Conservation (phyloP, 2,888 invertebrate genomes). For the Aporophyla nigra region DNA sequence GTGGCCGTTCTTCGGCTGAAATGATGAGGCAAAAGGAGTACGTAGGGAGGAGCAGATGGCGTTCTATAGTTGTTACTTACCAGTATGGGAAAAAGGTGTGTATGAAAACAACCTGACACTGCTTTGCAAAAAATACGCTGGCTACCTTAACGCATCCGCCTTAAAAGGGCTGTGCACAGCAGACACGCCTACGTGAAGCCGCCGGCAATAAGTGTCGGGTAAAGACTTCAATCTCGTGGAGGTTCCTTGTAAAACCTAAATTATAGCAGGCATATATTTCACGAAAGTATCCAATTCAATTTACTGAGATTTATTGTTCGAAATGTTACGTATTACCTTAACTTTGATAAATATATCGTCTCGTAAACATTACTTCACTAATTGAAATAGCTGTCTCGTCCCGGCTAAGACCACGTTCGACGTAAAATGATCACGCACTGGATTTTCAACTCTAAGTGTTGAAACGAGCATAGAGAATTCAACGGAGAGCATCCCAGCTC, state of each 20-base stretch:
- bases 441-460: too few relatives aligned
- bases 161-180: slow-evolving; percentile 30
- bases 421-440: too few relatives aligned
- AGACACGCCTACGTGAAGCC: slow-evolving; percentile 43
- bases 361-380: slow-evolving; percentile 27
- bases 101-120: neutral
- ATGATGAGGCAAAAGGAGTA: too few relatives aligned
- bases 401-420: neutral
- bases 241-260: slow-evolving; percentile 41
- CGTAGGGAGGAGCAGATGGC: too few relatives aligned
- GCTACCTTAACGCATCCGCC: neutral
- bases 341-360: slow-evolving; percentile 18
- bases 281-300: slow-evolving; percentile 31
- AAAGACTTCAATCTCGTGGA: slow-evolving; percentile 34
- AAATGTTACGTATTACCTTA: slow-evolving; percentile 22
- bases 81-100: too few relatives aligned
- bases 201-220: slow-evolving; percentile 51
- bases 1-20: too few relatives aligned
- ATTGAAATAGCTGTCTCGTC: neutral
- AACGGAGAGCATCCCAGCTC: too few relatives aligned
- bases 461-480: too few relatives aligned
- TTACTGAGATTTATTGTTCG: slow-evolving; percentile 38
- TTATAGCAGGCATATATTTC: slow-evolving; percentile 42
- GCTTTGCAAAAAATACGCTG: neutral
- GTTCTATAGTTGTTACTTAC: too few relatives aligned